phyloP scores from a whole-genome alignment of 2,888 invertebrate species.

The Diabrotica balteata region DNA sequence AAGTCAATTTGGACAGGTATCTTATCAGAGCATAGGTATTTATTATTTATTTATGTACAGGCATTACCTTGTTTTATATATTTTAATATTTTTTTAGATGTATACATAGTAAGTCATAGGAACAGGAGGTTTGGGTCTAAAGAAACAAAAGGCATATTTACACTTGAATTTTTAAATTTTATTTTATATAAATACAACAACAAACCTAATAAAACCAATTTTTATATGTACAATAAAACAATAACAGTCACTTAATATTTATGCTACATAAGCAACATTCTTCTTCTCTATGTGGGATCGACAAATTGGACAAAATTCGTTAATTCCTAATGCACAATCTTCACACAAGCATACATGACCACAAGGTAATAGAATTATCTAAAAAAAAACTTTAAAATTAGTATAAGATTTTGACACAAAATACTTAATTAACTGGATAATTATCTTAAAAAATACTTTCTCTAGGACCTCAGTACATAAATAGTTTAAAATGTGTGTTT shows the following conservation, averaged over 20 bases:
- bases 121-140: too few relatives aligned
- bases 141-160: background rate
- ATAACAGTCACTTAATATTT: slow-evolving; percentile 43
- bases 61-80: too few relatives aligned
- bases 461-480: too few relatives aligned
- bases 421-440: too few relatives aligned
- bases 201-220: slow-evolving; percentile 2
- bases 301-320: slow-evolving; percentile 80
- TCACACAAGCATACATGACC: slow-evolving; percentile 91
- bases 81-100: too few relatives aligned
- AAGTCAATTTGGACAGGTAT: too few relatives aligned
- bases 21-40: too few relatives aligned
- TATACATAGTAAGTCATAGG: too few relatives aligned
- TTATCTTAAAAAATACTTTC: too few relatives aligned
- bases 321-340: slow-evolving; percentile 78
- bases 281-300: slow-evolving; percentile 72
- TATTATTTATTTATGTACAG: too few relatives aligned
- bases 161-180: background rate
- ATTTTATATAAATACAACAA: slow-evolving; percentile 4
- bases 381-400: slow-evolving; percentile 45
- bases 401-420: background rate
- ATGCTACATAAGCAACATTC: slow-evolving; percentile 80
- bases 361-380: slow-evolving; percentile 86
- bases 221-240: slow-evolving; percentile 2
- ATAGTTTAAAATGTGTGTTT: too few relatives aligned